Conservation (phyloP, 2,797 vertebrate species). For the Malacoctenus gilli region DNA sequence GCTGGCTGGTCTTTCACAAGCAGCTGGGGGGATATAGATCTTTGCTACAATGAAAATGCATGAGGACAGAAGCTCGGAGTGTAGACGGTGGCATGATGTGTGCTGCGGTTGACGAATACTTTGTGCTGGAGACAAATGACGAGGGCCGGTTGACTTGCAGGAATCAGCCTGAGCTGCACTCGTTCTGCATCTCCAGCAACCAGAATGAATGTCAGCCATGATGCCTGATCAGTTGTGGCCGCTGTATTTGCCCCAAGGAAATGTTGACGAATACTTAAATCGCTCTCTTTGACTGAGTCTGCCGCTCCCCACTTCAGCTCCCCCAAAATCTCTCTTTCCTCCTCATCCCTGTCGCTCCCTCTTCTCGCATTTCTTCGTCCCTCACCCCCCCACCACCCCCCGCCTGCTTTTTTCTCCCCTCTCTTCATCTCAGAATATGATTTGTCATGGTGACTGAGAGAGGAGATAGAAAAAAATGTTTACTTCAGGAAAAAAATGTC, state of each 20-base stretch:
- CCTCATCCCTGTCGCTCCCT: conserved; percentile 41
- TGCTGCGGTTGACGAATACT: conserved; percentile 59
- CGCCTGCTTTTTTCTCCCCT: conserved; percentile 36
- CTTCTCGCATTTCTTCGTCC: conserved; percentile 37
- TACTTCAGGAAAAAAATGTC: conserved; percentile 72
- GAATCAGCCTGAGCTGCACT: conserved; percentile 62
- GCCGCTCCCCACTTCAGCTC: conserved; percentile 62
- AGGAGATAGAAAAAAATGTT: conserved; percentile 79
- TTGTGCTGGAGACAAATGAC: conserved; percentile 64
- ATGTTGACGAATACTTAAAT: conserved; percentile 78
- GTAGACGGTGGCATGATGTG: conserved; percentile 42
- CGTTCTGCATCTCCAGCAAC: conserved; percentile 75
- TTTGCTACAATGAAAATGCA: conserved; percentile 57
- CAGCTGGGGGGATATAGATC: conserved; percentile 55
- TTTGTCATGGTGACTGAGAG: conserved; percentile 84
- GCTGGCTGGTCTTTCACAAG: conserved; percentile 36
- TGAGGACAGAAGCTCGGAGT: conserved; percentile 40
- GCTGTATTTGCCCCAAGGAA: conserved; percentile 71
- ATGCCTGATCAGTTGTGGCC: conserved; percentile 80
- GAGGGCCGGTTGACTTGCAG: conserved; percentile 60
- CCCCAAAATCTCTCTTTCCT: conserved; percentile 58
- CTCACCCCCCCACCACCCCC: conserved; percentile 18
- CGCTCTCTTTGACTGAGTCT: conserved; percentile 71
- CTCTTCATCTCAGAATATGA: conserved; percentile 83
- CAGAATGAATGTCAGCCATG: conserved; percentile 79